Base-by-base conservation (phyloP, 2,888 invertebrate genomes). In the Leptinotarsa haldemani region DNA sequence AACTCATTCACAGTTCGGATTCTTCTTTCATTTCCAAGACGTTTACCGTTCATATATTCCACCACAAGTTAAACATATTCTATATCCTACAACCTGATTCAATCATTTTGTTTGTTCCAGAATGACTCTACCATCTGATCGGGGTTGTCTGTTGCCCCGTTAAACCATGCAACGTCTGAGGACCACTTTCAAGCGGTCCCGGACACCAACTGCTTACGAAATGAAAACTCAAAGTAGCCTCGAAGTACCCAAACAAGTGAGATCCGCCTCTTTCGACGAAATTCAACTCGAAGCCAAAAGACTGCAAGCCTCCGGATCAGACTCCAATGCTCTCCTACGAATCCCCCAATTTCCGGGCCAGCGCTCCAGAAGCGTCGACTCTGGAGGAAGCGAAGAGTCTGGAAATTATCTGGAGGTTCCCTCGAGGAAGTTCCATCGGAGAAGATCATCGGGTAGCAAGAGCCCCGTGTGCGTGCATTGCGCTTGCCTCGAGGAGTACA, bases 141-240 rank as follows among this genome's bases (percentile, higher is more conserved):
- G 72, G 75, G 75, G 75, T 56, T 64, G 63, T 56, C 48, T 40
- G 22, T 66, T 64, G 40, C 75, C 71, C 69, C 76, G 77, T 58
- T 79, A 79, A 83, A 80, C 78, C 86, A 93, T 94, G 93, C 93
- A 93, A 90, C 91, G 92, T 86, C 90, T 95, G 90, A 93, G 95
- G 87, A 94, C 94, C 87, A 95, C 95, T 79, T 95, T 95, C 90
- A 94, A 93, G 89, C 92, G 95, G 86, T 95, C 95, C 87, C 92
- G 94, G 85, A 95, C 95, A 81, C 95, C 95, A 78, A 96, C 95
- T 78, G 95, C 95, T 81, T 94, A 94, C 85, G 95, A 96, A 89
- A 95, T 95, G 95, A 95, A 95, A 90, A 94, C 94, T 80, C 95
- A 95, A 87, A 95, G 94, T 88, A 95, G 95, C 88, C 92, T 96